Percentiles rank a stretch among this genome's conserved stretches.
These are phyloP conservation scores for Himalopsyche tibetana DNA, from an alignment of 2,888 invertebrate species.

Conservation along the genomic window DNA sequence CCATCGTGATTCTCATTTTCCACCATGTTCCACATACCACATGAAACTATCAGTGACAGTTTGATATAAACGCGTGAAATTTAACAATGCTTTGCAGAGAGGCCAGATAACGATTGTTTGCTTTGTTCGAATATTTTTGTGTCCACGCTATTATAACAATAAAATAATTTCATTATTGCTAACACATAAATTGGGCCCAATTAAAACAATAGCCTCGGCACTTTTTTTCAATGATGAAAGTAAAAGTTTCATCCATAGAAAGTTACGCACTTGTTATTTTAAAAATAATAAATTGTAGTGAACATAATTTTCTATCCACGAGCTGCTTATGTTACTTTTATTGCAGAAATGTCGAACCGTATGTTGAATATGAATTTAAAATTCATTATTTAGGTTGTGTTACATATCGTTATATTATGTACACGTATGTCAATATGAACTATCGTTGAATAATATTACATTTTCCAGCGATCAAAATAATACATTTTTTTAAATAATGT, in stretches of 20 bases:
- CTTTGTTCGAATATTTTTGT: not conserved
- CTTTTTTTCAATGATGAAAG: conserved; percentile 19
- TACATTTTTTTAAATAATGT: too few relatives aligned
- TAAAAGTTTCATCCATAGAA: not conserved
- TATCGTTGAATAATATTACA: too few relatives aligned
- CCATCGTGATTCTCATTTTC: too few relatives aligned
- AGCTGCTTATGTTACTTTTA: not conserved
- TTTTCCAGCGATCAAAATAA: too few relatives aligned
- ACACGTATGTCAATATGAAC: too few relatives aligned
- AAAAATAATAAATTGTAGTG: not conserved
- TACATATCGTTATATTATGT: too few relatives aligned
- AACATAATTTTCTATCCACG: not conserved
- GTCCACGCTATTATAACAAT: not conserved
- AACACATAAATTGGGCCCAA: not conserved
- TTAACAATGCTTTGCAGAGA: conserved; percentile 1
- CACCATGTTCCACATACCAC: too few relatives aligned
- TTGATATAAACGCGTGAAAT: not conserved
- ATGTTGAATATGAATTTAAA: not conserved
- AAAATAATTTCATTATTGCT: conserved; percentile 30
- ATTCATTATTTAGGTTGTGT: too few relatives aligned
- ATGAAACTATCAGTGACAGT: not conserved
- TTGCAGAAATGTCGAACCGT: not conserved
- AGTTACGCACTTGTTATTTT: conserved; percentile 18
- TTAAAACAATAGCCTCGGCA: conserved; percentile 25
- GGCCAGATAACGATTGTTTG: not conserved